phyloP scores from a whole-genome alignment of 2,888 invertebrate genomes.

The Eristalinus aeneus region DNA sequence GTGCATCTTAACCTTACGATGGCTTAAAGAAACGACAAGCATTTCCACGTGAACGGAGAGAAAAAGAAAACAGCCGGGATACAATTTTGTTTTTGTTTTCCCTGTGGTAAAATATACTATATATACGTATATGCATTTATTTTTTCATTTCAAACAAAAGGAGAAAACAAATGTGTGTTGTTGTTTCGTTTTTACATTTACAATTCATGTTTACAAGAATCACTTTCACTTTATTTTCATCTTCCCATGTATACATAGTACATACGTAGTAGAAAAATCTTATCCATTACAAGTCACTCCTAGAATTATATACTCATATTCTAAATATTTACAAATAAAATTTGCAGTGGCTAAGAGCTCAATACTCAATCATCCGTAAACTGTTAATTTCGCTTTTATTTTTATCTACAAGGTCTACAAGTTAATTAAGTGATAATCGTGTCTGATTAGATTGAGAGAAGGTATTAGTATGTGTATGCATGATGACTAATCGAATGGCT shows the following conservation, averaged over 20 bases:
- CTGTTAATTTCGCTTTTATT: not conserved
- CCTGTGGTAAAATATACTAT: slow-evolving; percentile 53
- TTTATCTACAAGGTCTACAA: slow-evolving; percentile 47
- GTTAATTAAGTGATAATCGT: slow-evolving; percentile 16
- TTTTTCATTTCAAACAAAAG: slow-evolving; percentile 21
- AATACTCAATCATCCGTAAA: slow-evolving; percentile 11
- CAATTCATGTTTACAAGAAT: slow-evolving; percentile 26
- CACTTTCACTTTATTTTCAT: slow-evolving; percentile 4
- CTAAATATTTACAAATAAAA: slow-evolving; percentile 49
- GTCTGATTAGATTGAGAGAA: not conserved
- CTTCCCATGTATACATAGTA: slow-evolving; percentile 15
- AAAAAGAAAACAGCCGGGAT: not conserved
- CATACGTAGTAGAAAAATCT: slow-evolving; percentile 52
- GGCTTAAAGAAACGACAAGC: too few species aligned
- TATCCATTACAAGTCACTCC: slow-evolving; percentile 50
- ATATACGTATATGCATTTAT: slow-evolving; percentile 20
- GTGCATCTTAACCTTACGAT: too few species aligned
- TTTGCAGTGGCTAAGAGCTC: slow-evolving; percentile 49
- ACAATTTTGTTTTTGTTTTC: not conserved
- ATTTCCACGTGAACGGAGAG: too few species aligned
- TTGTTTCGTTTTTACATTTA: slow-evolving; percentile 17
- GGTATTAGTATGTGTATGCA: not conserved
- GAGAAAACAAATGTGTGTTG: not conserved
- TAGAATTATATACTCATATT: slow-evolving; percentile 30
- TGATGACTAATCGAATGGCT: not conserved